phyloP scores from a whole-genome alignment of 2,797 vertebrate species.

The Ptychadena robeensis region DNA sequence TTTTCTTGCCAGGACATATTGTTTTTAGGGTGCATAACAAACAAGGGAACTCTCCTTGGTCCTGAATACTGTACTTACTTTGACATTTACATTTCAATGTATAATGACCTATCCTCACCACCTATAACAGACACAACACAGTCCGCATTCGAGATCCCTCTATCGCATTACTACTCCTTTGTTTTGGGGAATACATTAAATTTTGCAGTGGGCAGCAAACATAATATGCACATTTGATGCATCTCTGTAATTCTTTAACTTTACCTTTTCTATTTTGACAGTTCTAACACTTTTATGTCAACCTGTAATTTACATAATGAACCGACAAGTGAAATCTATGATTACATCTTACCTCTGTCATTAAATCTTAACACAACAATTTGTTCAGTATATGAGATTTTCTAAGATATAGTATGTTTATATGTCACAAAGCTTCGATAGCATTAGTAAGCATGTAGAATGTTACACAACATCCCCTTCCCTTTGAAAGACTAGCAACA shows the following conservation, averaged over 20 bases:
- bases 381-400: neutral
- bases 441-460: neutral
- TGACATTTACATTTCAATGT: neutral
- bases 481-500: too few relatives aligned
- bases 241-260: neutral
- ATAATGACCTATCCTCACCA: neutral
- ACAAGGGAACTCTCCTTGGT: conserved; percentile 37
- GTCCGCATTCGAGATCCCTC: neutral
- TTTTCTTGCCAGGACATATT: too few relatives aligned
- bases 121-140: neutral
- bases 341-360: neutral
- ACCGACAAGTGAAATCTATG: neutral
- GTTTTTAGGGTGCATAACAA: neutral
- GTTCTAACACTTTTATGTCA: neutral
- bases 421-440: neutral
- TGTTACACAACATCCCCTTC: too few relatives aligned
- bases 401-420: neutral
- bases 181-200: neutral
- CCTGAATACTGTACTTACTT: conserved; percentile 26
- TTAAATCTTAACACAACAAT: neutral
- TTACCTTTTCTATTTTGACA: neutral
- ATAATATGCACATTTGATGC: neutral
- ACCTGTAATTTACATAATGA: conserved; percentile 2
- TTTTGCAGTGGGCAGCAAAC: neutral
- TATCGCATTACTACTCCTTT: neutral